Evolutionary conservation across 2,113 vertebrate genomes (phyloP), one percentile per base, ranked within the genome.

Genomic region (Prietella phreatophila): DNA sequence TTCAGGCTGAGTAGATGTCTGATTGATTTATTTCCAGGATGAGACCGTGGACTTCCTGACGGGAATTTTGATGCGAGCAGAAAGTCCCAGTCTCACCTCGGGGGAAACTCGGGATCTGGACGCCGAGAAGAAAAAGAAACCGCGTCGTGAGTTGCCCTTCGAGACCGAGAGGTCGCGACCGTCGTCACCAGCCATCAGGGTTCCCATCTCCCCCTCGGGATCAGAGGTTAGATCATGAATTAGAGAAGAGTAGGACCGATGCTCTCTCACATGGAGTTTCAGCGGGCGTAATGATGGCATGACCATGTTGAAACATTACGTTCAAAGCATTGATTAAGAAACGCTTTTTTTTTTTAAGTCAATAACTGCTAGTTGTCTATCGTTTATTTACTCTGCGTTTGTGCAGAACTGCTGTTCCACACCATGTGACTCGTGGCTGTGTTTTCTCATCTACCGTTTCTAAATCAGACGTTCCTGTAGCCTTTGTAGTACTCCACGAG

Each of bases 31-130:
- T 56, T 30, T 36, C 53, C 88, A 99, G 98, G 98, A 99, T 83
- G 98, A 99, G 93, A 99, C 99, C 0, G 97, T 97, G 0, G 98
- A 99, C 90, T 99, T 99, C 91, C 93, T 99, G 91, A 97, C 97
- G 0, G 97, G 97, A 0, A 97, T 99, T 87, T 96, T 99, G 30
- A 96, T 96, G 1, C 95, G 97, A 1, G 89, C 96, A 0, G 97
- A 99, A 80, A 95, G 95, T 42, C 96, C 97, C 1, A 5, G 94
- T 0, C 97, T 97, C 39, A 89, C 92, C 83, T 95, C 96, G 17
- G 95, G 96, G 0, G 98, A 99, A 83, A 96, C 97, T 11, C 96
- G 97, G 0, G 98, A 99, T 85, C 93, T 97, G 84, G 98, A 99
- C 58, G 96, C 97, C 0, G 98, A 99, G 92, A 99, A 97, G 93